These are phyloP conservation scores for Nestor notabilis DNA, from an alignment of 2,113 vertebrate species.

Conservation along the genomic window DNA sequence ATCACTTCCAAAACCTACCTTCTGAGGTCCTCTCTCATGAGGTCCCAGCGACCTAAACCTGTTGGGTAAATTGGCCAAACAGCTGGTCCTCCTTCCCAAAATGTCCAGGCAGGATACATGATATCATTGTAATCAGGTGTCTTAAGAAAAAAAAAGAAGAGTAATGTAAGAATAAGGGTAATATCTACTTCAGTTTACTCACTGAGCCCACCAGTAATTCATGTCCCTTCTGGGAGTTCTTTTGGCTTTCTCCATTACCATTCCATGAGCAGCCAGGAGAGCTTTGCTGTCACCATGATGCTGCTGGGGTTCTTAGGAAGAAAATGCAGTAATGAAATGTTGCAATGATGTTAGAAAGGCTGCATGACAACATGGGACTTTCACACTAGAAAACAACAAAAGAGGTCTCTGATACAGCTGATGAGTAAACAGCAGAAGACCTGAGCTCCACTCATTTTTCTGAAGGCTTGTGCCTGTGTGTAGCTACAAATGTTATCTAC, in stretches of 20 bases:
- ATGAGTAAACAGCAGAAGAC: background rate
- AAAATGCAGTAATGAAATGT: background rate
- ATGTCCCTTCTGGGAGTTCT: background rate
- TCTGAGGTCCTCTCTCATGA: conserved; percentile 91
- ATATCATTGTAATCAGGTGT: conserved; percentile 92
- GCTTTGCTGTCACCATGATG: background rate
- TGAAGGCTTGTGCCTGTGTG: background rate
- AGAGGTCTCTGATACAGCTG: background rate
- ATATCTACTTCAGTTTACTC: background rate
- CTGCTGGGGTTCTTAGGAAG: background rate
- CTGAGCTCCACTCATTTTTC: background rate
- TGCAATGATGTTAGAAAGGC: background rate
- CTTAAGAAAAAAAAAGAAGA: conserved; percentile 71
- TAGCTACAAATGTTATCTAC: background rate
- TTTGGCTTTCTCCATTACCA: rapidly evolving
- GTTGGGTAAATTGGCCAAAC: conserved; percentile 98
- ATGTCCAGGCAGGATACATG: conserved; percentile 99
- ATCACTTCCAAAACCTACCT: conserved; percentile 75
- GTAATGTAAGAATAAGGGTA: background rate
- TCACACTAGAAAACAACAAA: background rate
- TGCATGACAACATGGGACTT: background rate
- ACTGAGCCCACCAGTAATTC: background rate
- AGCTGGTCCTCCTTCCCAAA: conserved; percentile 98
- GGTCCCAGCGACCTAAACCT: conserved; percentile 95
- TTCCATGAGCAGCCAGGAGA: background rate